Evolutionary conservation across 2,888 invertebrate genomes (phyloP).

Genomic region (Tinea pellionella): DNA sequence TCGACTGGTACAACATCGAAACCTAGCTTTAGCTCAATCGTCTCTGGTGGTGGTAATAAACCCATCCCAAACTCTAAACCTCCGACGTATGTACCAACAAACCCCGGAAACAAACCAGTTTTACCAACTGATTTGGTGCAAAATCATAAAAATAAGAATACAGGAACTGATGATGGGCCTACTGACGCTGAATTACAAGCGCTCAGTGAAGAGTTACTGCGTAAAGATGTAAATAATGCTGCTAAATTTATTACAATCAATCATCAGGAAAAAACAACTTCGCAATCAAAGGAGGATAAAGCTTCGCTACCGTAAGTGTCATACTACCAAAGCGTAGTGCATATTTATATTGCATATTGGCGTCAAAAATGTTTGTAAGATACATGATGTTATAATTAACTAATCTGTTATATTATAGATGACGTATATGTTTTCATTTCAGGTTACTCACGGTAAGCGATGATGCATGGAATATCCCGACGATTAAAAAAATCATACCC

Average conservation of each 20-base stretch:
- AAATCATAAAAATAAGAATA: slow-evolving; percentile 30
- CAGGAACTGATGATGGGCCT: slow-evolving; percentile 27
- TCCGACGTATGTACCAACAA: slow-evolving; percentile 11
- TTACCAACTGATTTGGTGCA: slow-evolving; percentile 60
- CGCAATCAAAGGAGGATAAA: slow-evolving; percentile 75
- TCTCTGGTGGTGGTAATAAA: slow-evolving; percentile 8
- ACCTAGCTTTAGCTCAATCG: background rate
- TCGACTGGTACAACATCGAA: slow-evolving; percentile 15
- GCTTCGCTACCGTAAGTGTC: slow-evolving; percentile 82
- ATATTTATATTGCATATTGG: too few species aligned
- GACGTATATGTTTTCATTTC: slow-evolving; percentile 19
- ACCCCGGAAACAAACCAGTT: slow-evolving; percentile 18
- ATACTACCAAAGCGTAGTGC: too few species aligned
- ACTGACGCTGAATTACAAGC: slow-evolving; percentile 74
- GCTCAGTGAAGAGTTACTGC: slow-evolving; percentile 77
- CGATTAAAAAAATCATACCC: slow-evolving; percentile 77
- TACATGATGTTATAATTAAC: background rate
- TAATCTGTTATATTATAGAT: background rate
- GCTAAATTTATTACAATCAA: slow-evolving; percentile 77
- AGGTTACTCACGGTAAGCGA: slow-evolving; percentile 76
- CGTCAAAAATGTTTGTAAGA: too few species aligned
- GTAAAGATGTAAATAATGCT: slow-evolving; percentile 80
- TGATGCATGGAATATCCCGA: slow-evolving; percentile 74
- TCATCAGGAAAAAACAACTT: slow-evolving; percentile 79
- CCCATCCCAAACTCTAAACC: background rate